phyloP scores from a whole-genome alignment of 2,797 vertebrate genomes.

The Alectoris magna region DNA sequence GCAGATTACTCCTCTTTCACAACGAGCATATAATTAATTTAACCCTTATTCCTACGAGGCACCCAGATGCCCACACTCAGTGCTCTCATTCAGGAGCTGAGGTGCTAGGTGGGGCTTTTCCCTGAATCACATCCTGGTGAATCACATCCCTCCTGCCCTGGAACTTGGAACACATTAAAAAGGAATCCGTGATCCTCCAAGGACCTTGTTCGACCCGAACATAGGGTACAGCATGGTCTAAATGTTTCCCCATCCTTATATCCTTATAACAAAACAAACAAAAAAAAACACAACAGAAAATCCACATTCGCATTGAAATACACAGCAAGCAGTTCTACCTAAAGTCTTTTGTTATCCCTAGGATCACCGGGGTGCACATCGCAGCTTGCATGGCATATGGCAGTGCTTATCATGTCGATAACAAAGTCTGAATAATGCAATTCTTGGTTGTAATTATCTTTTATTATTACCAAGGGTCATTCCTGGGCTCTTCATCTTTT shows the following conservation, averaged over 20 bases:
- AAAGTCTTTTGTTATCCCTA: not conserved
- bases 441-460: conserved; percentile 60
- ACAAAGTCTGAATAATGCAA: conserved; percentile 55
- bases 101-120: not conserved
- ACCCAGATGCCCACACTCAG: not conserved
- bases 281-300: not conserved
- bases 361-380: not conserved
- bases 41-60: not conserved
- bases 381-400: conserved; percentile 69
- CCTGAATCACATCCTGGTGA: not conserved
- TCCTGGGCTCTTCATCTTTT: conserved; percentile 62
- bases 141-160: not conserved
- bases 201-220: not conserved
- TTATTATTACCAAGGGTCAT: conserved; percentile 68
- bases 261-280: too few species aligned
- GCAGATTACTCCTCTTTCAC: not conserved
- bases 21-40: not conserved
- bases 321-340: not conserved
- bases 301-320: not conserved
- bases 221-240: not conserved
- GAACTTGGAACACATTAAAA: not conserved
- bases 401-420: conserved; percentile 63
- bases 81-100: not conserved
- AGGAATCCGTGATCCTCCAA: not conserved
- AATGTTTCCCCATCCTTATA: not conserved